Evolutionary conservation across 2,888 invertebrate species (phyloP), one percentile per base, ranked within the genome.

Genomic region (Agrilus mali): DNA sequence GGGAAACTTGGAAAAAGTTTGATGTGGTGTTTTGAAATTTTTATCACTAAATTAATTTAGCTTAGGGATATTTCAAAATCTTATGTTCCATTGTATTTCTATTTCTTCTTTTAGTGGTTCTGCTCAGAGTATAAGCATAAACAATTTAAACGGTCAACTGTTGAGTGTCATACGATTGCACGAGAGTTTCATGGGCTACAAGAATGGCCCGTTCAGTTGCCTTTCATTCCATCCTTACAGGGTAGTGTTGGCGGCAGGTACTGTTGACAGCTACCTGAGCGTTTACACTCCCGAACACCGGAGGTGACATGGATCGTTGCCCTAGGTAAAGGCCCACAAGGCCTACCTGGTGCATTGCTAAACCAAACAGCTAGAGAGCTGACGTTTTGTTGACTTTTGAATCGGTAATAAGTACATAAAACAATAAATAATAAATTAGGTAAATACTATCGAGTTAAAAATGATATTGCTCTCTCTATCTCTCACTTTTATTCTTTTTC

Each of bases 141-240:
- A 80, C 68, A 82, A 82, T 58, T 71, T 82, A 54, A 74, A 75
- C 51, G 93, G 92, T 36, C 69, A 73, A 16, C 67, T 73, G 36
- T 72, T 90, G 45, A 88, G 86, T 65, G 78, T 82, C 4, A 82
- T 94, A 60, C 85, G 86, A 62, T 83, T 84, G 65, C 87, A 93
- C 66, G 93, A 94, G 62, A 92, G 94, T 42, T 93, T 95, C 70
- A 86, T 88, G 76, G 80, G 80, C 47, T 82, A 87, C 54, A 76
- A 88, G 60, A 86, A 89, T 55, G 89, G 88, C 14, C 84, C 90
- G 36, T 86, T 93, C 47, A 82, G 82, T 54, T 90, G 89, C 62
- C 72, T 95, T 56, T 80, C 83, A 52, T 95, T 93, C 71, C 95
- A 96, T 67, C 87, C 92, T 33, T 79, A 87, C 62, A 81, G 86